Evolutionary conservation across 2,113 vertebrate species (phyloP).

Genomic region (Rostratula benghalensis): DNA sequence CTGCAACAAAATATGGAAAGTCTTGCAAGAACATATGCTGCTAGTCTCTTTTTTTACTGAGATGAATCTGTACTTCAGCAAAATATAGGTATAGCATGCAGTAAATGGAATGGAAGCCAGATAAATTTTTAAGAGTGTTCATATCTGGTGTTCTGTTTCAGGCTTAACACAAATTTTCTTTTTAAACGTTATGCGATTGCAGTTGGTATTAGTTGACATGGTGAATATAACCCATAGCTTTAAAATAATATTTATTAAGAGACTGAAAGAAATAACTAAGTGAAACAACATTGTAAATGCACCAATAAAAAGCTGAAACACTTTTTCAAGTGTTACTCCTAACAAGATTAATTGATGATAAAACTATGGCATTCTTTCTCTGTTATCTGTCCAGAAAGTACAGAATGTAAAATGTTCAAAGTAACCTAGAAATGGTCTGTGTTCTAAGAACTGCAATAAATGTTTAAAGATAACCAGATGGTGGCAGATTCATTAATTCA

Average conservation of each 20-base stretch:
- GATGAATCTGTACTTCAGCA: not conserved
- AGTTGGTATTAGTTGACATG: not conserved
- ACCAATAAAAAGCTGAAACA: not conserved
- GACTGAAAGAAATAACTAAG: not conserved
- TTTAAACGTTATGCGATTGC: not conserved
- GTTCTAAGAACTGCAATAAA: not conserved
- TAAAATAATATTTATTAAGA: slow-evolving; percentile 8
- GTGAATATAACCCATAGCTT: not conserved
- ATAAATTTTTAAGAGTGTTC: not conserved
- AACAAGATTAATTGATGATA: not conserved
- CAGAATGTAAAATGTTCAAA: not conserved
- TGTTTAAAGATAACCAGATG: not conserved
- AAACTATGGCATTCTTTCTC: not conserved
- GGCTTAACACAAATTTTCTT: not conserved
- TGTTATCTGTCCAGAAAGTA: not conserved
- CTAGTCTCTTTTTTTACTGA: not conserved
- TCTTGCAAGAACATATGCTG: slow-evolving; percentile 21
- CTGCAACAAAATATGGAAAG: slow-evolving; percentile 47
- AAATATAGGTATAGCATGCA: not conserved
- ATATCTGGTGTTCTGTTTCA: slow-evolving; percentile 14
- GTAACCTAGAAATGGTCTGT: not conserved
- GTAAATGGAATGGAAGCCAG: not conserved
- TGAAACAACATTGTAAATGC: not conserved
- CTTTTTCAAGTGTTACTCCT: not conserved
- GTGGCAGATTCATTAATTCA: not conserved